phyloP scores from a whole-genome alignment of 2,113 vertebrate genomes.

The Stigmatopora nigra region DNA sequence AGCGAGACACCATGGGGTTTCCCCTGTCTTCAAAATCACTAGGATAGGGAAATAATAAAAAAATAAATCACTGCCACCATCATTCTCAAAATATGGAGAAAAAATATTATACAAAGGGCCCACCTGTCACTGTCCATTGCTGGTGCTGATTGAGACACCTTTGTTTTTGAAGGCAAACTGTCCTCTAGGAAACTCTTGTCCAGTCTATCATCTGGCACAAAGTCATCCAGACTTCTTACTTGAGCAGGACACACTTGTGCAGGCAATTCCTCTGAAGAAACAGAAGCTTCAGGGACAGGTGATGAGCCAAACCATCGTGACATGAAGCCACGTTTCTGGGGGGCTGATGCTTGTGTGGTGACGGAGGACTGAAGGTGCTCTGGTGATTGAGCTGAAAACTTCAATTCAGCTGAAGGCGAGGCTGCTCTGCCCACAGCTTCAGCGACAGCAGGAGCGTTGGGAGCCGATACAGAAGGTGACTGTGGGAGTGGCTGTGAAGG shows the following conservation, averaged over 20 bases:
- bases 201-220: constrained; percentile 83
- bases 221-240: constrained; percentile 85
- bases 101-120: not conserved
- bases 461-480: constrained; percentile 44
- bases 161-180: constrained; percentile 43
- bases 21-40: constrained; percentile 78
- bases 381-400: constrained; percentile 28
- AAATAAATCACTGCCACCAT: not conserved
- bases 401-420: constrained; percentile 42
- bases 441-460: not conserved
- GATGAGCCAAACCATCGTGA: constrained; percentile 81
- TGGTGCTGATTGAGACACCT: constrained; percentile 14
- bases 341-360: constrained; percentile 13
- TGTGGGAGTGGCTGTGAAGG: constrained; percentile 46
- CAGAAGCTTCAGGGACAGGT: constrained; percentile 53
- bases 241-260: constrained; percentile 37
- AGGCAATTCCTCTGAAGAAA: constrained; percentile 61
- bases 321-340: constrained; percentile 81
- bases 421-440: constrained; percentile 12
- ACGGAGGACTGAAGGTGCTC: constrained; percentile 48
- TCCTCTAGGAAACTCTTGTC: constrained; percentile 92
- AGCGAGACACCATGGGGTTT: constrained; percentile 88
- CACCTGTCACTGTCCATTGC: constrained; percentile 84
- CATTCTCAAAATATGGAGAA: not conserved
- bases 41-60: constrained; percentile 15